A percentile compares a stretch with the other conserved stretches of the same genome.
phyloP scores from a whole-genome alignment of 2,113 vertebrate species.

The Okapia johnstoni region DNA sequence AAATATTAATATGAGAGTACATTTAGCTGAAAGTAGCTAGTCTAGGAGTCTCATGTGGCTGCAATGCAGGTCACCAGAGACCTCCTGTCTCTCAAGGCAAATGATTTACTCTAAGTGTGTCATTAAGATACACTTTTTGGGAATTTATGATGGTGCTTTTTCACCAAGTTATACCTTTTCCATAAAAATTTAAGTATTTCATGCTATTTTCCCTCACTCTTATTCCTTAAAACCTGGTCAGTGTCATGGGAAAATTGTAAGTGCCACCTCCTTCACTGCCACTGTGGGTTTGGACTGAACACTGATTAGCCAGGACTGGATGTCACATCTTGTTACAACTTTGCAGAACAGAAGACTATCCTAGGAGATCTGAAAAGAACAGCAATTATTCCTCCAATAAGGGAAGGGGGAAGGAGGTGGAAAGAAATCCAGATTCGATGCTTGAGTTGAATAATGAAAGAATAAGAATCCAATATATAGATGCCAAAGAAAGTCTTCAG shows the following conservation, averaged over 20 bases:
- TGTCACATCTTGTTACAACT: constrained; percentile 93
- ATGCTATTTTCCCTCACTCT: constrained; percentile 80
- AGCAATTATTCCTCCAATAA: constrained; percentile 70
- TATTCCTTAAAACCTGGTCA: constrained; percentile 81
- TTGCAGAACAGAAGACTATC: constrained; percentile 81
- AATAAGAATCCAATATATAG: neutral
- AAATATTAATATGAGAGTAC: constrained; percentile 99
- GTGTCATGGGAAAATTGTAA: constrained; percentile 77
- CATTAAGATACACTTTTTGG: constrained; percentile 92
- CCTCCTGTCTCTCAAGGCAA: constrained; percentile 90
- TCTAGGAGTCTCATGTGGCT: constrained; percentile 93
- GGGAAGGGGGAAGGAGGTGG: neutral
- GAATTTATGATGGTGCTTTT: constrained; percentile 86
- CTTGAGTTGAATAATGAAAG: neutral
- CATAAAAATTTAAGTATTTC: constrained; percentile 87
- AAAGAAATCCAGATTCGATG: neutral
- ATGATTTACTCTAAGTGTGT: constrained; percentile 97
- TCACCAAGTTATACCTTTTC: constrained; percentile 85
- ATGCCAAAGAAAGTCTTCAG: neutral
- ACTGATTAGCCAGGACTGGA: constrained; percentile 89
- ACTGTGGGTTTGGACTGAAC: constrained; percentile 79
- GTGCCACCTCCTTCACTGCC: constrained; percentile 71
- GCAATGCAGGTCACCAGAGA: constrained; percentile 94
- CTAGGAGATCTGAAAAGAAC: constrained; percentile 79
- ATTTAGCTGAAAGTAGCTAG: constrained; percentile 98